These are phyloP conservation scores for Drosophila putrida DNA, from an alignment of 2,888 invertebrate species.

Conservation along the genomic window DNA sequence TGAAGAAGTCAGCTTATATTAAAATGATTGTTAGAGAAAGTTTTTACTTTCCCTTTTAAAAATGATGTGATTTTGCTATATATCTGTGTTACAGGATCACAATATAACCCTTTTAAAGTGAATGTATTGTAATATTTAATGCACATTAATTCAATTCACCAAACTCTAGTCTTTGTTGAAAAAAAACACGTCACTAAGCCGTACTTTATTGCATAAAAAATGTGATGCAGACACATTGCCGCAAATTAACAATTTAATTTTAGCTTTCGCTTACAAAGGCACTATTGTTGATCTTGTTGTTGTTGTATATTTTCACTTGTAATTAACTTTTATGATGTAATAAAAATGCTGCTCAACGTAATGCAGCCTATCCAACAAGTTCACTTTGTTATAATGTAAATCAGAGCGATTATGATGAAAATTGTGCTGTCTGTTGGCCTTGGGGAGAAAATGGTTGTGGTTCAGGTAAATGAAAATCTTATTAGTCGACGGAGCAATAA, in stretches of 20 bases:
- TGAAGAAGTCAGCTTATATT: no score
- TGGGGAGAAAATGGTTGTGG: constrained; percentile 11
- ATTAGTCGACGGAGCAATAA: constrained; percentile 55
- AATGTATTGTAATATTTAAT: no score
- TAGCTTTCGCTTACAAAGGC: constrained; percentile 18
- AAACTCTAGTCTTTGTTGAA: no score
- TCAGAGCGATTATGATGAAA: constrained; percentile 54
- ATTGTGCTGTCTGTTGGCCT: constrained; percentile 21
- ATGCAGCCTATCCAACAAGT: constrained; percentile 49
- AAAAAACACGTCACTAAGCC: no score
- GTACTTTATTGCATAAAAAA: constrained; percentile 1
- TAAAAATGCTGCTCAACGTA: constrained; percentile 50
- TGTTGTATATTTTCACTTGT: constrained; percentile 29
- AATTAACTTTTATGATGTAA: constrained; percentile 60
- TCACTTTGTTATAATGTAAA: constrained; percentile 50
- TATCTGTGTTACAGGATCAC: no score
- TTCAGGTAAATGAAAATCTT: constrained; percentile 44
- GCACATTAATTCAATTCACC: no score
- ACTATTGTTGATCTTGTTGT: constrained; percentile 11
- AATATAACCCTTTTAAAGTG: no score
- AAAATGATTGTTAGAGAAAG: no score
- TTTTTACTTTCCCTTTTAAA: no score
- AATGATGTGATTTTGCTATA: no score
- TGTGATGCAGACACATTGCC: neutral
- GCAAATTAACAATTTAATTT: constrained; percentile 29